Base-by-base conservation (phyloP, 2,797 vertebrate species). In the Typhlichthys eigenmanni region DNA sequence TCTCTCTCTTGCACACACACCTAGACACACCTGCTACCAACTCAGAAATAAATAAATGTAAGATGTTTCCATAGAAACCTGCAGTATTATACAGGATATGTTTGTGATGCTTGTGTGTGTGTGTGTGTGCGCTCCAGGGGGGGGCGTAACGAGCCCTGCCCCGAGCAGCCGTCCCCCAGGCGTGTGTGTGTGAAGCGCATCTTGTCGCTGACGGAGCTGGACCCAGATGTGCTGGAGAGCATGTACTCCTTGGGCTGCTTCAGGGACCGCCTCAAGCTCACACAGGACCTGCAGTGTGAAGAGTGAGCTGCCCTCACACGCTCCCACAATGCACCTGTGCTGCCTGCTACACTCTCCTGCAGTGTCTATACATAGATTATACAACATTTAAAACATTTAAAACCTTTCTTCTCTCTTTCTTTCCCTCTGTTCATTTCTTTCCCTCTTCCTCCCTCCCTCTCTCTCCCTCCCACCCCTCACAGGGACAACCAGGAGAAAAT, bases 401-500 rank as follows among this genome's bases (percentile, higher is more conserved):
- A 19, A 0, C 19, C 14, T 17, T 9, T 19, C 16, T 16, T 17
- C 10, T 0, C 16, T 19, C 50, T 55, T 12, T 57, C 55, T 57
- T n/a, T 17, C 14, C 45, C 34, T 45, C 38, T 57, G 7, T 46
- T 38, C 45, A 13, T 46, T n/a, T 57, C 6, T 45, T n/a, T 57
- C 34, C 45, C 43, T 17, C 38, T 58, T 16, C 45, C 13, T 19
- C 43, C 19, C 8, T 58, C 56, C 19, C 56, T 58, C 38, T 16
- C 14, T 58, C 7, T 58, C n/a, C 9, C 12, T 12, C 57, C 11
- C 52, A 54, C 52, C 3, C 29, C 47, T 16, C 14, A 7, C 73
- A 97, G 95, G 72, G 95, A 96, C 61, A 97, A 96, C 84, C 95
- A 97, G 87, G 95, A 97, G 85, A 97, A 97, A 84, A 95, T 96